Conservation (phyloP, 1,140 invertebrate species). For the Heliconius hewitsoni region DNA sequence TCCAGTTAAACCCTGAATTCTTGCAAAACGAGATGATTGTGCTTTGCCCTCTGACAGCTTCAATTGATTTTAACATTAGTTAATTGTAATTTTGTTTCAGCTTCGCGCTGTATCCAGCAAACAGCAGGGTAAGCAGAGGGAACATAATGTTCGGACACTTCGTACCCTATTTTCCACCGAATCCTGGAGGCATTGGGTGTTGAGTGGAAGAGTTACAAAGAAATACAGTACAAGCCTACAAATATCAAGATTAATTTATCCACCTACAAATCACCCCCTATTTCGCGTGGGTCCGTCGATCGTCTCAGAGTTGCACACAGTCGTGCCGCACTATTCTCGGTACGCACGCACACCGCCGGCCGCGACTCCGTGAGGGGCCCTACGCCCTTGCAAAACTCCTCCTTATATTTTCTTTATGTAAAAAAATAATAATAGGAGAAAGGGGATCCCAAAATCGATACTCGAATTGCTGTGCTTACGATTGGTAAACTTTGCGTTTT, state of each 20-base stretch:
- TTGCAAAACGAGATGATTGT: too few relatives aligned
- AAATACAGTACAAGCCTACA: neutral
- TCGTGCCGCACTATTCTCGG: conserved; percentile 52
- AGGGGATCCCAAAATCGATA: conserved; percentile 78
- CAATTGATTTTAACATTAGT: too few relatives aligned
- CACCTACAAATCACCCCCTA: conserved; percentile 70
- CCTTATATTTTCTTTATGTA: conserved; percentile 80
- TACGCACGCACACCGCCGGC: conserved; percentile 50
- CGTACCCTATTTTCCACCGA: too few relatives aligned
- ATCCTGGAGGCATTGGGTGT: too few relatives aligned
- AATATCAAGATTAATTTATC: conserved; percentile 12
- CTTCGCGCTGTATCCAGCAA: too few relatives aligned
- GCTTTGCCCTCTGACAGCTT: too few relatives aligned
- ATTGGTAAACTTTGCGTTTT: conserved; percentile 25
- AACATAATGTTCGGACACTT: too few relatives aligned
- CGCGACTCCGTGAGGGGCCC: conserved; percentile 50
- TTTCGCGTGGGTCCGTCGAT: conserved; percentile 66
- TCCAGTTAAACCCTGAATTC: too few relatives aligned
- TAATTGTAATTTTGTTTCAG: too few relatives aligned
- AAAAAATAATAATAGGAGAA: conserved; percentile 79
- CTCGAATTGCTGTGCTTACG: conserved; percentile 51
- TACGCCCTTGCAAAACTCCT: conserved; percentile 72
- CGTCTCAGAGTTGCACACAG: conserved; percentile 70
- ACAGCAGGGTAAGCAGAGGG: too few relatives aligned
- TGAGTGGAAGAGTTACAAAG: too few relatives aligned